A percentile compares a stretch with the other conserved stretches of the same genome.
phyloP scores from a whole-genome alignment of 1,140 invertebrate species.

The Laupala kohalensis region DNA sequence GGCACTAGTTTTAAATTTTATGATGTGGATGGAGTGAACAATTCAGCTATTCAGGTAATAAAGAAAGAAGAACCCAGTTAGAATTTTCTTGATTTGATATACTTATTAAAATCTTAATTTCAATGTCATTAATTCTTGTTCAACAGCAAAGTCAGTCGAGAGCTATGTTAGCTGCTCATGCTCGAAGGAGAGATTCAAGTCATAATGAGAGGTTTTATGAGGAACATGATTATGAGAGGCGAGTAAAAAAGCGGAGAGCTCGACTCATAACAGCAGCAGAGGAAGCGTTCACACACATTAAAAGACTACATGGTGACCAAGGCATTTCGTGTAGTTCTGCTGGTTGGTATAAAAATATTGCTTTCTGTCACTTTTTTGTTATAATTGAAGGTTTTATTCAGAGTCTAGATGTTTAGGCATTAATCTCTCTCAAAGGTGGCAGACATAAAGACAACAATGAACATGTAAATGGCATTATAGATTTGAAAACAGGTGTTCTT shows the following conservation, averaged over 20 bases:
- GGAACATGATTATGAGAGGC: slow-evolving; percentile 89
- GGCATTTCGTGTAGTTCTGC: slow-evolving; percentile 16
- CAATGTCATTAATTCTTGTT: not conserved
- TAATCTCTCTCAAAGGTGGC: too few relatives aligned
- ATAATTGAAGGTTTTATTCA: not conserved
- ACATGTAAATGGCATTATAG: too few relatives aligned
- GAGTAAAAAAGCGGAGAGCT: slow-evolving; percentile 80
- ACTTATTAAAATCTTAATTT: not conserved
- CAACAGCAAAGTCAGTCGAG: slow-evolving; percentile 41
- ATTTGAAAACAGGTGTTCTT: too few relatives aligned
- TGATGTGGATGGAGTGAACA: slow-evolving; percentile 78
- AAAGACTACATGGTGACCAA: slow-evolving; percentile 54
- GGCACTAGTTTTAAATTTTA: slow-evolving; percentile 88
- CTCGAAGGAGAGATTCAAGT: slow-evolving; percentile 64
- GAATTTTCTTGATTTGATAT: not conserved
- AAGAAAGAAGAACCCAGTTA: too few relatives aligned
- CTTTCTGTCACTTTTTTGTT: not conserved
- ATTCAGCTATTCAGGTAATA: slow-evolving; percentile 45
- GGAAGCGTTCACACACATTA: slow-evolving; percentile 94
- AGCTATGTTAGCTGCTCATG: slow-evolving; percentile 53
- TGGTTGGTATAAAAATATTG: not conserved
- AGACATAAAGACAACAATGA: too few relatives aligned
- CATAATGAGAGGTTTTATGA: slow-evolving; percentile 97
- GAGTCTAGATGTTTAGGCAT: too few relatives aligned
- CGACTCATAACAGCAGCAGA: slow-evolving; percentile 84